A percentile compares a stretch with the other conserved stretches of the same genome.
Conservation (phyloP, 2,797 vertebrate species). For the Trachurus trachurus region DNA sequence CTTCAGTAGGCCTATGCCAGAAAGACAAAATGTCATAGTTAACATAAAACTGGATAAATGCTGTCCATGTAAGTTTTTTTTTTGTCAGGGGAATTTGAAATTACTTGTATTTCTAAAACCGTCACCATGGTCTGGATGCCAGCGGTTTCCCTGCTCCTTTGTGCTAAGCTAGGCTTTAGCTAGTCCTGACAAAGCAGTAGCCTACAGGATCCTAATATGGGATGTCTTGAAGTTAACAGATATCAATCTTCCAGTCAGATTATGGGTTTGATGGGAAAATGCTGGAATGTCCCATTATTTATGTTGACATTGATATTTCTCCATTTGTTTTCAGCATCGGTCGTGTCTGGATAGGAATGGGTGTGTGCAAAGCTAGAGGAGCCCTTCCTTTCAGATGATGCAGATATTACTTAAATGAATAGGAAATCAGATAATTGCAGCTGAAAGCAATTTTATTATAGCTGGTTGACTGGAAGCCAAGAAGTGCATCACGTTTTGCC, state of each 20-base stretch:
- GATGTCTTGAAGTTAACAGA: conserved; percentile 23
- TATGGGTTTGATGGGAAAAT: conserved; percentile 2
- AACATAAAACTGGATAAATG: neutral
- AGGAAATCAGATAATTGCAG: conserved; percentile 2
- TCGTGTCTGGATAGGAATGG: conserved; percentile 13
- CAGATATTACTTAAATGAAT: conserved; percentile 25
- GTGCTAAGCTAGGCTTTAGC: conserved; percentile 30
- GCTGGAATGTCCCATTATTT: conserved; percentile 6
- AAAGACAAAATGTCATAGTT: neutral
- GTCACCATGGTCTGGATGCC: neutral
- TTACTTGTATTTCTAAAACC: neutral
- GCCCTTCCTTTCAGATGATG: conserved; percentile 32
- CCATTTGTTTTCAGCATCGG: conserved; percentile 5
- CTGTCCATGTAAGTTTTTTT: neutral
- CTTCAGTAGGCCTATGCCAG: too few relatives aligned
- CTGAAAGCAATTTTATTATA: conserved; percentile 5
- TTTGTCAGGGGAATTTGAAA: neutral
- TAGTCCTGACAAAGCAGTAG: neutral
- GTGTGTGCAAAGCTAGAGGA: neutral
- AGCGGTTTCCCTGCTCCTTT: neutral
- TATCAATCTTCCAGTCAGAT: neutral
- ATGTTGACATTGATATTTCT: conserved; percentile 28
- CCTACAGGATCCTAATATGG: neutral
- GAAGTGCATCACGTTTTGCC: conserved; percentile 13
- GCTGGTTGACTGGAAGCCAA: conserved; percentile 11